phyloP scores from a whole-genome alignment of 2,113 vertebrate species.

The Pelusios castaneus region DNA sequence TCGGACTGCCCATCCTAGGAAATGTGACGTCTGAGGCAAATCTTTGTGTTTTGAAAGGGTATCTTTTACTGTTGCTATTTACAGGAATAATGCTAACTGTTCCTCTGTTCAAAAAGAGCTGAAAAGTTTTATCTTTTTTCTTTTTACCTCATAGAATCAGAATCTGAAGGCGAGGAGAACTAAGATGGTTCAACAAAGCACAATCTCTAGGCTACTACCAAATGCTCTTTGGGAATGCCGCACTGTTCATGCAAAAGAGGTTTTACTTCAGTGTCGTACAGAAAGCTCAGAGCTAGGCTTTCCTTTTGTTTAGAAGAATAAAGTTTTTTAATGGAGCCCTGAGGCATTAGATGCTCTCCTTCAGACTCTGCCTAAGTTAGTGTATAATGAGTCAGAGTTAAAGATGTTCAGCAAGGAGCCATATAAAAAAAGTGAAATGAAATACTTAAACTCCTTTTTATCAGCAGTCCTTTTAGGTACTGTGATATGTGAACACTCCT shows the following conservation, averaged over 20 bases:
- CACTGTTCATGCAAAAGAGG: conserved; percentile 69
- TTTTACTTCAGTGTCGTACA: conserved; percentile 78
- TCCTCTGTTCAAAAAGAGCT: background rate
- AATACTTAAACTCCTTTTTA: conserved; percentile 80
- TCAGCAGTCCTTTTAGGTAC: conserved; percentile 83
- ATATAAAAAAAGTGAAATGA: conserved; percentile 62
- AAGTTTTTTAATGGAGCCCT: conserved; percentile 76
- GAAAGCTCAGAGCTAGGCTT: conserved; percentile 76
- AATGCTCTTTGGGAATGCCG: conserved; percentile 64
- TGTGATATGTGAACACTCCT: conserved; percentile 75
- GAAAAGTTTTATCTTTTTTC: conserved; percentile 18
- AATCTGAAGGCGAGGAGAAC: conserved; percentile 89
- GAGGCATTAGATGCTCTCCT: conserved; percentile 75
- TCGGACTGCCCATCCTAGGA: background rate
- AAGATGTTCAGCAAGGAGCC: conserved; percentile 77
- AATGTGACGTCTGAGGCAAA: background rate
- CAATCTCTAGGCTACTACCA: conserved; percentile 59
- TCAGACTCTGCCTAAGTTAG: conserved; percentile 79
- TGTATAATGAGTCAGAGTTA: conserved; percentile 75
- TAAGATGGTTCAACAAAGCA: conserved; percentile 69
- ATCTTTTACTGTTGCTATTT: background rate
- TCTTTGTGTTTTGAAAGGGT: background rate
- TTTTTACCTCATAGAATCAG: conserved; percentile 81
- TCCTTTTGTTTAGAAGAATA: conserved; percentile 77
- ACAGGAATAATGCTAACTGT: background rate